Base-by-base conservation (phyloP, 2,888 invertebrate species). In the Zaprionus lineosus region DNA sequence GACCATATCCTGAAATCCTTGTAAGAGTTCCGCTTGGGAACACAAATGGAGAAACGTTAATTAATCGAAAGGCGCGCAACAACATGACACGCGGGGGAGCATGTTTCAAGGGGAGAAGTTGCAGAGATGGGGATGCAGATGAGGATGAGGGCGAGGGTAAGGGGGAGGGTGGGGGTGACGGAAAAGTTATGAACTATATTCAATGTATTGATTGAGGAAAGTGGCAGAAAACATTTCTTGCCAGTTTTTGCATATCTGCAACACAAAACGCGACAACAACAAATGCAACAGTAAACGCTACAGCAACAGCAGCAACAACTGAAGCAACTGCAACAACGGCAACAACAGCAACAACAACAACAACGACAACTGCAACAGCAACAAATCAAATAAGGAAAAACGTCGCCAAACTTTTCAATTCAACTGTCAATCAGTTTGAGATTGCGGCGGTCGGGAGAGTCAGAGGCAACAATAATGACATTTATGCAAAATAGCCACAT, bases 341-440 rank as follows among this genome's bases (percentile, higher is more conserved):
- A 41, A 14, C 48, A 12, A 18, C 60, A 5, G 16, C 41, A 28
- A 11, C 39, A 0, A 24, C 34, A 60, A 31, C 29, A 7, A 11
- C 60, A 40, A 33, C 46, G n/a, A 33, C 61, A 36, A 1, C 51
- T 7, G 39, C 52, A 50, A 46, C 56, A 59, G 68, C 71, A 63
- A 79, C 84, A 81, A 83, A 86, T 84, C 88, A 88, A 86, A 86
- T 86, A 87, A 86, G 81, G 85, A 86, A 79, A 87, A 87, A 86
- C 86, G 87, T 88, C 88, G 84, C 88, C 87, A 88, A 87, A 82
- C 82, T 86, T 87, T 88, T 86, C 88, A 84, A 88, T 88, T 88
- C 88, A 88, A 87, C 87, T 88, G 88, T 88, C 88, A 88, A 88
- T 88, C 88, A 88, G 84, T 86, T 83, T 88, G 88, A 88, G 84